phyloP scores from a whole-genome alignment of 2,797 vertebrate genomes.

The Brachyrhaphis roseni region DNA sequence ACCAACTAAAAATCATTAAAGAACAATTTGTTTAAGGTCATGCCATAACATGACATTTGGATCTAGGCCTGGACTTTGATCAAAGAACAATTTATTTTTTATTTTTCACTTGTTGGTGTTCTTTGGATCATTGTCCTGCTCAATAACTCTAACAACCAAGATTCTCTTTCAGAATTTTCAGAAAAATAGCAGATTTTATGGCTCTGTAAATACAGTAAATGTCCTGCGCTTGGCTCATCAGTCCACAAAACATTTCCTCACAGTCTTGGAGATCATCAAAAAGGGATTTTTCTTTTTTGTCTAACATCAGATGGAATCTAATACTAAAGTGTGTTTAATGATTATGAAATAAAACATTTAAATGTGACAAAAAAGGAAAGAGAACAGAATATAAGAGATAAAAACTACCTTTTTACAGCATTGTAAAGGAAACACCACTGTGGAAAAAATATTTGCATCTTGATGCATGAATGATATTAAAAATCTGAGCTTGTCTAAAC shows the following conservation, averaged over 20 bases:
- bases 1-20: neutral
- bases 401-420: neutral
- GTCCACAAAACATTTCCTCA: neutral
- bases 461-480: conserved; percentile 17
- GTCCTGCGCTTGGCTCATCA: neutral
- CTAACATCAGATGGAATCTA: neutral
- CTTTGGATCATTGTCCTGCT: neutral
- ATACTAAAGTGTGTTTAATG: neutral
- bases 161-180: neutral
- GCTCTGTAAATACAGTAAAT: neutral
- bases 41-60: neutral
- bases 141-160: neutral
- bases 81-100: neutral
- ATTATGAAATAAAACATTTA: neutral
- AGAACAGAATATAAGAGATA: neutral
- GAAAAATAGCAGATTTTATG: neutral
- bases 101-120: neutral
- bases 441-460: neutral
- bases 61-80: neutral
- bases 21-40: neutral
- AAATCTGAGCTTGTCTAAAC: conserved; percentile 27
- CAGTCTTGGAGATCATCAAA: neutral
- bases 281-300: neutral
- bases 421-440: neutral
- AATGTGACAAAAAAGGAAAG: neutral